Percentiles rank a stretch among this genome's conserved stretches.
phyloP scores from a whole-genome alignment of 2,113 vertebrate species.

The Grantiella picta region DNA sequence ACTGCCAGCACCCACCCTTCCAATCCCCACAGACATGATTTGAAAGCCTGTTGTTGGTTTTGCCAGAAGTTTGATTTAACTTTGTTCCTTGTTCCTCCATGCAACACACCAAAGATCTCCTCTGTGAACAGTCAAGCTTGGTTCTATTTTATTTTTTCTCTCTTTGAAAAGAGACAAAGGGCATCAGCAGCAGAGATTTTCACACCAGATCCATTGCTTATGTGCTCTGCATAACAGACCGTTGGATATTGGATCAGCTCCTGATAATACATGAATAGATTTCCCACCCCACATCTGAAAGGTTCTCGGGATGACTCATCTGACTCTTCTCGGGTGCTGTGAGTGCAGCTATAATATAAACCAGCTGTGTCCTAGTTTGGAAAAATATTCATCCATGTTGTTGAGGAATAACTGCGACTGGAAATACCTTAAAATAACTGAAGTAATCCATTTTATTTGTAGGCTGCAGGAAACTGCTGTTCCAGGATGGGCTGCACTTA shows the following conservation, averaged over 20 bases:
- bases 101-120: background rate
- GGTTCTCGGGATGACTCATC: background rate
- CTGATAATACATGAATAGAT: background rate
- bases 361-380: background rate
- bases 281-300: conserved; percentile 2
- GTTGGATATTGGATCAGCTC: background rate
- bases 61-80: background rate
- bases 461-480: background rate
- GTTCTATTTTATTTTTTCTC: background rate
- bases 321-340: background rate
- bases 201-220: background rate
- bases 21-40: background rate
- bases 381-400: background rate
- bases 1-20: background rate
- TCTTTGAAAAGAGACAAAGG: background rate
- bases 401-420: background rate
- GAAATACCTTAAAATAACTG: background rate
- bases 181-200: background rate
- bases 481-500: background rate
- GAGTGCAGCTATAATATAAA: background rate
- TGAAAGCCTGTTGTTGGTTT: background rate
- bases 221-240: background rate
- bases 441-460: background rate
- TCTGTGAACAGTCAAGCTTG: background rate
- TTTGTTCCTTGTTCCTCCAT: background rate